Evolutionary conservation across 2,888 invertebrate species (phyloP).

Genomic region (Iselma pallidipennis): DNA sequence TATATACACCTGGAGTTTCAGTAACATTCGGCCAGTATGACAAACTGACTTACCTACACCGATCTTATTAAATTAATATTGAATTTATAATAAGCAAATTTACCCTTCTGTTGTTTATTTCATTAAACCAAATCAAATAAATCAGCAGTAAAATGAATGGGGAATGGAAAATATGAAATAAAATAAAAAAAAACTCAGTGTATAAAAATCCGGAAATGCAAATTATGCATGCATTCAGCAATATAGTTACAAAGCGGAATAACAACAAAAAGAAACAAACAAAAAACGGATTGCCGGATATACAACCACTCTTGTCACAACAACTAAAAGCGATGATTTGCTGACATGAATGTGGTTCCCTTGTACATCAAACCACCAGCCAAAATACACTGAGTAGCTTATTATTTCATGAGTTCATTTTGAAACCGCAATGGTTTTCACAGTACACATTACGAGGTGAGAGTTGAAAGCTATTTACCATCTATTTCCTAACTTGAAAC

Average conservation of each 20-base stretch:
- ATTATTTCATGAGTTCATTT: conserved; percentile 29
- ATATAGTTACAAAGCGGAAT: conserved; percentile 12
- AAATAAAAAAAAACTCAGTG: conserved; percentile 5
- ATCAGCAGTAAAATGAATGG: too few species aligned
- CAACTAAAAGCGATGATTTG: conserved; percentile 3
- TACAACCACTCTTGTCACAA: conserved; percentile 5
- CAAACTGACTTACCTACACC: conserved; percentile 35
- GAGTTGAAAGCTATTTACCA: conserved; percentile 23
- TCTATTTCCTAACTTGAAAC: conserved; percentile 9
- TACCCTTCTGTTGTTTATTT: too few species aligned
- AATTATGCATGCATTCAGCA: conserved; percentile 19
- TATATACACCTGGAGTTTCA: conserved; percentile 33
- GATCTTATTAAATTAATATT: conserved; percentile 50
- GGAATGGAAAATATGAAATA: conserved; percentile 1
- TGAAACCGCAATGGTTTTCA: conserved; percentile 15
- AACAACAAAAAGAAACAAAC: neutral
- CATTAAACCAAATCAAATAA: too few species aligned
- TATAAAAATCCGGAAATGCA: conserved; percentile 16
- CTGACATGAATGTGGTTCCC: conserved; percentile 11
- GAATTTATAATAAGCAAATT: conserved; percentile 47
- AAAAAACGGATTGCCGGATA: neutral
- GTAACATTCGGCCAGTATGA: conserved; percentile 10
- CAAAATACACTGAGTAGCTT: conserved; percentile 9
- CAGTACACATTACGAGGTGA: conserved; percentile 25
- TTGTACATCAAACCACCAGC: conserved; percentile 9